phyloP scores from a whole-genome alignment of 2,797 vertebrate genomes.

The Lycodopsis pacificus region DNA sequence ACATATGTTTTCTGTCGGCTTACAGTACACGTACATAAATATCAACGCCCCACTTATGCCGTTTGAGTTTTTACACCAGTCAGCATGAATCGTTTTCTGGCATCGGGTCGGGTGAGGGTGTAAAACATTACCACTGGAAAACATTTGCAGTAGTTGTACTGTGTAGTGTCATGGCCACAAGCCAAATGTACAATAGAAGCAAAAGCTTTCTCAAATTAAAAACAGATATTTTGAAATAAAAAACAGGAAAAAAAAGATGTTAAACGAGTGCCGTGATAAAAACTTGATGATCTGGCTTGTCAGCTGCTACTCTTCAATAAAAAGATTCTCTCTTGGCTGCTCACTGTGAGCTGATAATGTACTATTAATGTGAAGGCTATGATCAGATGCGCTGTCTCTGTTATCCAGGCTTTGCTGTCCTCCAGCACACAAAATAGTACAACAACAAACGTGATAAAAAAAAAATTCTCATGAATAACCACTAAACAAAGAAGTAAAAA shows the following conservation, averaged over 20 bases:
- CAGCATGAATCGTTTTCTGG: neutral
- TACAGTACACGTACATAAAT: neutral
- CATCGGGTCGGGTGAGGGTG: neutral
- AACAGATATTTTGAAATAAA: conserved; percentile 8
- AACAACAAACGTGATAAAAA: neutral
- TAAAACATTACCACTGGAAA: neutral
- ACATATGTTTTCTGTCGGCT: neutral
- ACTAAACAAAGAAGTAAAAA: neutral
- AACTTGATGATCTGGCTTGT: neutral
- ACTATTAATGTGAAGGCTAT: neutral
- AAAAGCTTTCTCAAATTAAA: conserved; percentile 10
- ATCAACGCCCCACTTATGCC: neutral
- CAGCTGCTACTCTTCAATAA: neutral
- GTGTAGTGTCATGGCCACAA: neutral
- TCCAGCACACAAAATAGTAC: neutral
- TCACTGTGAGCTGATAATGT: conserved; percentile 7
- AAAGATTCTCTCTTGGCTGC: neutral
- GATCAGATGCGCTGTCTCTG: neutral
- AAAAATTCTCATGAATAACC: neutral
- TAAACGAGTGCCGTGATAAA: neutral
- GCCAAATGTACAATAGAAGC: neutral
- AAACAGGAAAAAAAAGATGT: neutral
- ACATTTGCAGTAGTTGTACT: conserved; percentile 8
- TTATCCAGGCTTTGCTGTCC: no score
- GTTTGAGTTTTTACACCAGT: neutral